phyloP scores from a whole-genome alignment of 1,140 invertebrate species.

The Aphaenogaster floridana region DNA sequence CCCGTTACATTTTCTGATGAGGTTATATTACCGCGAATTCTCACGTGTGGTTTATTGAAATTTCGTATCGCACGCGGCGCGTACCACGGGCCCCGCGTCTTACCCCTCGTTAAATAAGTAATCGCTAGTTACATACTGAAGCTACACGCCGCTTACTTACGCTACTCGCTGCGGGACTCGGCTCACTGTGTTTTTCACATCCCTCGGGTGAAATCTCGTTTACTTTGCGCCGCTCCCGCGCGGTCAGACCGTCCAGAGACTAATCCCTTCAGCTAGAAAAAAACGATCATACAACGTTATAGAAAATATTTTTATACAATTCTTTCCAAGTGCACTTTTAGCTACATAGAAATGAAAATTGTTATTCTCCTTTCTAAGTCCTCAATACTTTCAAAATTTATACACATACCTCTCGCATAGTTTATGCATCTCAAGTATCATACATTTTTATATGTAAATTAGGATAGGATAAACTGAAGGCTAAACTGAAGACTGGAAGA shows the following conservation, averaged over 20 bases:
- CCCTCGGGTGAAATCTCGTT: conserved; percentile 62
- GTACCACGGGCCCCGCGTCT: conserved; percentile 4
- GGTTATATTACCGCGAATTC: conserved; percentile 67
- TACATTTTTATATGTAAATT: not conserved
- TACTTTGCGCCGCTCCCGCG: conserved; percentile 55
- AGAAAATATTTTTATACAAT: conserved; percentile 22
- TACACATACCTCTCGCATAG: not conserved
- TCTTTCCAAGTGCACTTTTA: not conserved
- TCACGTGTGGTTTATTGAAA: conserved; percentile 62
- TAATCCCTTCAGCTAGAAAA: conserved; percentile 17
- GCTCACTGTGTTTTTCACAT: conserved; percentile 46
- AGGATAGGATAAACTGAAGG: not conserved
- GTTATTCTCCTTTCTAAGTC: not conserved
- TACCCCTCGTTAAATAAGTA: conserved; percentile 63
- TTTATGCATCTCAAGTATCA: not conserved
- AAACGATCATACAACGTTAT: not conserved
- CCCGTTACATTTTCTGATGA: conserved; percentile 75
- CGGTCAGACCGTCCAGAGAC: conserved; percentile 48
- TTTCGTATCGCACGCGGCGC: conserved; percentile 46
- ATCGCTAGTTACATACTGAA: conserved; percentile 60
- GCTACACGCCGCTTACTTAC: conserved; percentile 43
- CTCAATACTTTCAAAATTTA: not conserved
- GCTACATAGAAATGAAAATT: not conserved
- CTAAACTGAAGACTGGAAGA: not conserved
- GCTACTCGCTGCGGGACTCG: conserved; percentile 39